Evolutionary conservation across 2,797 vertebrate genomes (phyloP).

Genomic region (Lacerta viridis): DNA sequence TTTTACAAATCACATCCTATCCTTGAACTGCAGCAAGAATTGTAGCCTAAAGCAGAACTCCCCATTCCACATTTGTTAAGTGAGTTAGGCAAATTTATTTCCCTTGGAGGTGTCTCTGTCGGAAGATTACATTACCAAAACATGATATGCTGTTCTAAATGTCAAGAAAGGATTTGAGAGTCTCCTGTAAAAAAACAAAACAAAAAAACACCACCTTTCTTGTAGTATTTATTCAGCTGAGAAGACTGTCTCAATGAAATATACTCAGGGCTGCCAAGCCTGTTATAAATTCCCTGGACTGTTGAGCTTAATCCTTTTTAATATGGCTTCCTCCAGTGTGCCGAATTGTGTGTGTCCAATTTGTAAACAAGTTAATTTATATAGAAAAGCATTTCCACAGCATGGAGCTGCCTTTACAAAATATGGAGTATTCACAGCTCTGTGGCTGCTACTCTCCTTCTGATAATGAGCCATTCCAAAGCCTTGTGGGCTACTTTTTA

Average conservation of each 20-base stretch:
- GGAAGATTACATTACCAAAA: not conserved
- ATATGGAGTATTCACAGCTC: slow-evolving; percentile 1
- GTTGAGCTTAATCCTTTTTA: slow-evolving; percentile 15
- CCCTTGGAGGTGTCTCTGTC: not conserved
- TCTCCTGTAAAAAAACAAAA: not conserved
- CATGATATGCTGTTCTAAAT: slow-evolving; percentile 35
- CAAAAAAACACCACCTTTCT: not conserved
- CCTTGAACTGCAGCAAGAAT: not conserved
- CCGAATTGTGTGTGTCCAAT: not conserved
- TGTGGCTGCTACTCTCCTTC: not conserved
- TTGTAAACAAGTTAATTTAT: slow-evolving; percentile 29
- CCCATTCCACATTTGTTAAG: not conserved
- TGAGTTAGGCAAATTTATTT: not conserved
- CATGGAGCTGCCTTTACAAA: not conserved
- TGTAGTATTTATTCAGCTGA: not conserved
- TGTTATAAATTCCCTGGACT: not conserved
- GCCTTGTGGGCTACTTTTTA: not conserved
- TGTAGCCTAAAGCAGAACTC: not conserved
- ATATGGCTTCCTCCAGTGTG: fast-evolving
- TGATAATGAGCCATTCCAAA: not conserved
- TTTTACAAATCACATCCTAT: not conserved
- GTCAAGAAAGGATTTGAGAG: slow-evolving; percentile 5
- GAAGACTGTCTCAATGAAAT: not conserved
- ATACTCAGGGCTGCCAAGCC: not conserved
- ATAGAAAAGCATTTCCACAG: slow-evolving; percentile 18